These are phyloP conservation scores for Lymantria monacha DNA, from an alignment of 2,888 invertebrate genomes.

Conservation along the genomic window DNA sequence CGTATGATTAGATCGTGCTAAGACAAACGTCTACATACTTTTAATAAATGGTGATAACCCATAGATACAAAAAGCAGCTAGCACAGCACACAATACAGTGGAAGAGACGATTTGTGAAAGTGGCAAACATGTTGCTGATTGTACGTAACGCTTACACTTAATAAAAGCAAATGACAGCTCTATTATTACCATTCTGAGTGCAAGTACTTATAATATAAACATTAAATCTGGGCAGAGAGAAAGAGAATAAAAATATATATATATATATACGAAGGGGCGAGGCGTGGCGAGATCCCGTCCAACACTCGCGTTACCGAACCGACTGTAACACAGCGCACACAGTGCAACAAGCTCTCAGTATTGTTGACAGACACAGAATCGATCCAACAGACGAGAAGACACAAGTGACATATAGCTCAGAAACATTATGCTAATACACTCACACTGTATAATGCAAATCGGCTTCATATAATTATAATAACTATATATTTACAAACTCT, in stretches of 20 bases:
- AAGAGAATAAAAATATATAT: constrained; percentile 50
- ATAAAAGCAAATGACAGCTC: constrained; percentile 81
- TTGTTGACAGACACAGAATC: constrained; percentile 51
- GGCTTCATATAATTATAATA: background rate
- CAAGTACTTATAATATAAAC: constrained; percentile 64
- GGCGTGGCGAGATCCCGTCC: constrained; percentile 30
- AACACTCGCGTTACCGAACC: constrained; percentile 33
- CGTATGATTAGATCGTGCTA: constrained; percentile 54
- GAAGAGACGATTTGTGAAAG: constrained; percentile 79
- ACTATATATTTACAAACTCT: background rate
- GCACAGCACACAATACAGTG: constrained; percentile 81
- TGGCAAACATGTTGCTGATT: constrained; percentile 78
- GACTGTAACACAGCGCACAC: constrained; percentile 44
- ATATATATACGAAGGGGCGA: constrained; percentile 12
- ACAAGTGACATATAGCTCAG: constrained; percentile 51
- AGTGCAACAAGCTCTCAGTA: constrained; percentile 53
- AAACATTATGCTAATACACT: constrained; percentile 21
- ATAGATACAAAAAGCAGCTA: constrained; percentile 82
- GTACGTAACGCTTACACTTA: constrained; percentile 80
- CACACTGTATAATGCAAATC: constrained; percentile 8
- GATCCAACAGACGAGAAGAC: constrained; percentile 65
- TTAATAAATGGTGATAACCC: constrained; percentile 77
- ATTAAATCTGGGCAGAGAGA: constrained; percentile 71
- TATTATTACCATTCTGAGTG: constrained; percentile 81
- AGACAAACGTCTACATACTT: constrained; percentile 70